phyloP scores from a whole-genome alignment of 2,113 vertebrate genomes.

The Neofelis nebulosa region DNA sequence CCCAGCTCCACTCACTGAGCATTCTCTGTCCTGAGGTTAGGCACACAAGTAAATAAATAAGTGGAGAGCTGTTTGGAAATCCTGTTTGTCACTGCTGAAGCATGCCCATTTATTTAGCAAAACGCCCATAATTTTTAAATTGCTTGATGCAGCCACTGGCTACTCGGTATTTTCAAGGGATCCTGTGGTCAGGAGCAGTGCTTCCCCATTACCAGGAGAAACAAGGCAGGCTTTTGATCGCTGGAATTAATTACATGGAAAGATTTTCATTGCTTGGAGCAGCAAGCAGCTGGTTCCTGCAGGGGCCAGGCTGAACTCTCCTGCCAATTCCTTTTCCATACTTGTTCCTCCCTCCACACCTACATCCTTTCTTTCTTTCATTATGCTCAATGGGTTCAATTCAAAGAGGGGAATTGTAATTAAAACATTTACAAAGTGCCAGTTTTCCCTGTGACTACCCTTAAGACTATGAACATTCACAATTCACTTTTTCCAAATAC shows the following conservation, averaged over 20 bases:
- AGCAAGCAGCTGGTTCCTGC: conserved; percentile 52
- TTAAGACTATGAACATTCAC: conserved; percentile 71
- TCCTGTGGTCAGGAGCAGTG: conserved; percentile 57
- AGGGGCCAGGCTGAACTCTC: conserved; percentile 53
- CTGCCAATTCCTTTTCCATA: conserved; percentile 63
- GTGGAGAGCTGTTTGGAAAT: conserved; percentile 54
- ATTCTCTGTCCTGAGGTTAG: conserved; percentile 80
- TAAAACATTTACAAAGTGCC: conserved; percentile 80
- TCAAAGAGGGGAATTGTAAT: conserved; percentile 73
- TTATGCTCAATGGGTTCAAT: conserved; percentile 67
- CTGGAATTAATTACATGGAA: conserved; percentile 78
- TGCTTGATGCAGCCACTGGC: conserved; percentile 77
- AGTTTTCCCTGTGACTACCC: conserved; percentile 69
- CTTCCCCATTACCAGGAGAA: conserved; percentile 62
- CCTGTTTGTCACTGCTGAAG: conserved; percentile 67
- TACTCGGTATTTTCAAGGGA: conserved; percentile 72
- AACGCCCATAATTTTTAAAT: conserved; percentile 80
- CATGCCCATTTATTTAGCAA: conserved; percentile 79
- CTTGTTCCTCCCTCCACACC: conserved; percentile 64
- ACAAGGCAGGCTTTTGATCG: conserved; percentile 74
- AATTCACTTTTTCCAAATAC: conserved; percentile 62
- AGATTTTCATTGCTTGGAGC: conserved; percentile 72
- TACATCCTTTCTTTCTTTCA: conserved; percentile 70
- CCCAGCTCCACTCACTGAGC: conserved; percentile 71
- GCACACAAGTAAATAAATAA: conserved; percentile 80